Evolutionary conservation across 2,113 vertebrate species (phyloP).

Genomic region (Antennarius striatus): DNA sequence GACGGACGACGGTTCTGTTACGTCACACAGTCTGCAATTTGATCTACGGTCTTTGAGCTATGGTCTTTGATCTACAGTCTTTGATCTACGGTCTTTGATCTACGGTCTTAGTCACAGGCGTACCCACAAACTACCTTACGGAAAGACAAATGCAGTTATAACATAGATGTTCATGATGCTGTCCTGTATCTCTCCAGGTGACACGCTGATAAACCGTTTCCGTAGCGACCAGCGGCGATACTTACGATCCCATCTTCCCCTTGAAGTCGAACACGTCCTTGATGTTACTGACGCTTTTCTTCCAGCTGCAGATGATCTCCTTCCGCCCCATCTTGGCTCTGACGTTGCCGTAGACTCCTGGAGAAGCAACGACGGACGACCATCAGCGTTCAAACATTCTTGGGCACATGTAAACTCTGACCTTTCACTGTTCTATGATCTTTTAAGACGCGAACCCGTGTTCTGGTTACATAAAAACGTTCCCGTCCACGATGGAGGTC

Average conservation of each 20-base stretch:
- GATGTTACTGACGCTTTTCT: conserved; percentile 90
- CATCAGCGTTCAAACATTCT: background rate
- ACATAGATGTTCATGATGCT: too few species aligned
- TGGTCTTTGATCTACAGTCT: too few species aligned
- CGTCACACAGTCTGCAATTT: too few species aligned
- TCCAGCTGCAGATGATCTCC: conserved; percentile 88
- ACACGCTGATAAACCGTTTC: too few species aligned
- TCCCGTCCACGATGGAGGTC: conserved; percentile 37
- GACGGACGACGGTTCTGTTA: too few species aligned
- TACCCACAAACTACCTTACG: too few species aligned
- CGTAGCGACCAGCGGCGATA: conserved; percentile 33
- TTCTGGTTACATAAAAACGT: conserved; percentile 54
- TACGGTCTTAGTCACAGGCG: too few species aligned
- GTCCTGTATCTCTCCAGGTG: too few species aligned
- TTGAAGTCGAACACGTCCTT: conserved; percentile 91
- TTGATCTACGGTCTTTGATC: too few species aligned
- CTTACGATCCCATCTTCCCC: conserved; percentile 93
- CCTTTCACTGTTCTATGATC: background rate
- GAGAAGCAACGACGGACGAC: background rate
- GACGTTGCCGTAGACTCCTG: conserved; percentile 77
- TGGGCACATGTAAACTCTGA: too few species aligned
- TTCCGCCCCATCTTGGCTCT: conserved; percentile 88
- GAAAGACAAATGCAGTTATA: too few species aligned
- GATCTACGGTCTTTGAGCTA: too few species aligned
- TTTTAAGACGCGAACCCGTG: conserved; percentile 1